These are phyloP conservation scores for Plutomurus gul DNA, from an alignment of 1,140 invertebrate species.

Conservation along the genomic window DNA sequence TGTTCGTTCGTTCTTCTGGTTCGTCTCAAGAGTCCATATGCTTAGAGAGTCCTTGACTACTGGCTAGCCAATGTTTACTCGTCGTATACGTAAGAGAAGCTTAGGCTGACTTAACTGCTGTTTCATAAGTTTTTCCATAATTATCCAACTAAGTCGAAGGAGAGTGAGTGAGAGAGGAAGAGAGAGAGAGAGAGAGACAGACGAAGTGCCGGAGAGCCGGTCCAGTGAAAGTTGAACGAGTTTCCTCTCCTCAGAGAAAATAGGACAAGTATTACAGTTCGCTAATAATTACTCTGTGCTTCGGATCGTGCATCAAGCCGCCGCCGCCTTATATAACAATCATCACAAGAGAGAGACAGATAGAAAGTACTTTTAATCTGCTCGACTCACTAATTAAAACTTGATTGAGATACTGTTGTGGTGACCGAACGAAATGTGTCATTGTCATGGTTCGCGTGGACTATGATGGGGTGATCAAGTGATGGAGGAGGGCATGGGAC, in stretches of 20 bases:
- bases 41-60: background rate
- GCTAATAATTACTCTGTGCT: background rate
- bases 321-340: no score
- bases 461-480: constrained; percentile 51
- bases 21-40: background rate
- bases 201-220: no score
- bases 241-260: background rate
- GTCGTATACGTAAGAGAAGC: no score
- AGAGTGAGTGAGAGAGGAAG: no score
- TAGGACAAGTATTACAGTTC: background rate
- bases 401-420: background rate
- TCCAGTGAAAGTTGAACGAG: constrained; percentile 8
- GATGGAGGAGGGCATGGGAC: constrained; percentile 53
- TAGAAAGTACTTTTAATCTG: background rate
- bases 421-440: background rate
- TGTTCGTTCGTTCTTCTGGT: background rate
- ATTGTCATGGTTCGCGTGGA: background rate
- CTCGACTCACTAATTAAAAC: background rate
- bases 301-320: background rate
- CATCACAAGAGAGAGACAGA: no score
- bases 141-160: background rate
- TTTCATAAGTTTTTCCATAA: constrained; percentile 9
- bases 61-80: no score
- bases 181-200: no score
- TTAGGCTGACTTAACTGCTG: background rate